A percentile compares a stretch with the other conserved stretches of the same genome.
Conservation (phyloP, 2,113 vertebrate genomes). For the Neodontobutis hainanensis region DNA sequence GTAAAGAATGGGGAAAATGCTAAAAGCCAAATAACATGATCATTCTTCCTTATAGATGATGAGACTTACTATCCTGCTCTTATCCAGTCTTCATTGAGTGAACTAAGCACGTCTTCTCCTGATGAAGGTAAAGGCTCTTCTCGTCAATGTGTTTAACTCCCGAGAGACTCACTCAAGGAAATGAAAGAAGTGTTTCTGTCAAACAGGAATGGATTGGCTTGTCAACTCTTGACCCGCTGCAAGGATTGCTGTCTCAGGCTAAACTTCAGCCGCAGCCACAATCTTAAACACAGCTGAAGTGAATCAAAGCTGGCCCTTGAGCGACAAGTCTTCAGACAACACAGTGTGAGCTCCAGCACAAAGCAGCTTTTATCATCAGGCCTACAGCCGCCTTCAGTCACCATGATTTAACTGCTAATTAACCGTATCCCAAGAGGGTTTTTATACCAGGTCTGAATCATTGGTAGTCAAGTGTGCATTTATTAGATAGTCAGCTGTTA, state of each 20-base stretch:
- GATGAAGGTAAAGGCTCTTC: conserved; percentile 8
- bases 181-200: conserved; percentile 33
- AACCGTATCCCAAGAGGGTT: not conserved
- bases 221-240: conserved; percentile 27
- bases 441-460: not conserved
- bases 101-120: not conserved
- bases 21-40: not conserved
- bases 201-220: conserved; percentile 12
- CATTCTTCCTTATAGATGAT: not conserved
- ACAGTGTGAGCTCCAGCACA: not conserved
- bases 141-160: not conserved
- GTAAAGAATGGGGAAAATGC: not conserved
- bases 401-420: conserved; percentile 13
- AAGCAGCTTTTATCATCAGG: conserved; percentile 12
- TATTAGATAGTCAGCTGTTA: not conserved
- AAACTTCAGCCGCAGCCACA: conserved; percentile 11
- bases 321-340: not conserved
- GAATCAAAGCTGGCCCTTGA: conserved; percentile 14
- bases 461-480: not conserved
- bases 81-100: not conserved
- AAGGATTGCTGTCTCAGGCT: conserved; percentile 13
- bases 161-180: conserved; percentile 22
- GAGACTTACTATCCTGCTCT: not conserved
- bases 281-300: conserved; percentile 22
- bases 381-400: not conserved